Conservation (phyloP, 2,113 vertebrate species). For the Aviceda subcristata region DNA sequence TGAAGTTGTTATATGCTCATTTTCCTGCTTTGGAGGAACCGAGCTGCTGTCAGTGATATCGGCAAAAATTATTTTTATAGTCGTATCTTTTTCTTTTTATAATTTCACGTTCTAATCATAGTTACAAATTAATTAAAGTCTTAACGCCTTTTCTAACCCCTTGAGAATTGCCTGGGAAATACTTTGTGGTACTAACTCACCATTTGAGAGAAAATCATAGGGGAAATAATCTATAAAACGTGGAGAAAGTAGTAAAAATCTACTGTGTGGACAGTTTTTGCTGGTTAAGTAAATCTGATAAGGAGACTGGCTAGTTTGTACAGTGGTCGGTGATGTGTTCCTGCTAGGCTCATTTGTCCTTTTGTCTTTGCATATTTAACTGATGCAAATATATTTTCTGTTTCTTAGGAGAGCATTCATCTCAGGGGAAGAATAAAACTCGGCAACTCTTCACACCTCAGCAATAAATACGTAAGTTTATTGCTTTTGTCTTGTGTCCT, state of each 20-base stretch:
- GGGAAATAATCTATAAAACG: not conserved
- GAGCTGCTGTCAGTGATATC: not conserved
- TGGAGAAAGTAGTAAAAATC: not conserved
- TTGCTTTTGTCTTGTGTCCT: not conserved
- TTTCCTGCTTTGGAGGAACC: not conserved
- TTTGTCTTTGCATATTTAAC: not conserved
- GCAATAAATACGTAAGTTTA: constrained; percentile 67
- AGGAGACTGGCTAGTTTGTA: not conserved
- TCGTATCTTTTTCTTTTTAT: not conserved
- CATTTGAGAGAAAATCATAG: not conserved
- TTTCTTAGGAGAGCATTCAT: constrained; percentile 66
- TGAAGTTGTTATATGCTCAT: not conserved
- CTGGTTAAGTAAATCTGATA: not conserved
- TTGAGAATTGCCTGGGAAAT: not conserved
- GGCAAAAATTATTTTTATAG: not conserved
- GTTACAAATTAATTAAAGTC: not conserved
- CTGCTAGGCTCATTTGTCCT: not conserved
- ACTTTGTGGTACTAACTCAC: not conserved
- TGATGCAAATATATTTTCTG: constrained; percentile 24
- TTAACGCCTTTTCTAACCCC: not conserved
- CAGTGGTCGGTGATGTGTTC: not conserved
- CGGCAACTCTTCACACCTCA: constrained; percentile 52
- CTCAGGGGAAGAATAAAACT: constrained; percentile 71
- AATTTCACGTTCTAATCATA: not conserved
- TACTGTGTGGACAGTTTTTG: not conserved